phyloP scores from a whole-genome alignment of 2,113 vertebrate genomes.

The Notiomystis cincta region DNA sequence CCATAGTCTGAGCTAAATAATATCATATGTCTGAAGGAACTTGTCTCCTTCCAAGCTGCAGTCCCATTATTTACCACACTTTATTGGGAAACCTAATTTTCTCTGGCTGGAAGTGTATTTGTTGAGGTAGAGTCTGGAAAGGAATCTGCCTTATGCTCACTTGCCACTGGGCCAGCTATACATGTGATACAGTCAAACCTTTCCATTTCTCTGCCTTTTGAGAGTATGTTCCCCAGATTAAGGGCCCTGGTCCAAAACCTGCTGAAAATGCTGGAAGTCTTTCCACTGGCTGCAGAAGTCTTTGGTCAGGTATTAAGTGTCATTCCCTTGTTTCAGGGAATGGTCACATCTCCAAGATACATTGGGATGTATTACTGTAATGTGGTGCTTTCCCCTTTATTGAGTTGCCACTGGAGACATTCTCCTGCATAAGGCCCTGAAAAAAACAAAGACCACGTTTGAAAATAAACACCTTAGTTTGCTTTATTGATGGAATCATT shows the following conservation, averaged over 20 bases:
- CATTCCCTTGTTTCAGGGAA: background rate
- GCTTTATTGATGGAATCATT: constrained; percentile 41
- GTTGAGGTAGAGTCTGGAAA: constrained; percentile 48
- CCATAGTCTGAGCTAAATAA: background rate
- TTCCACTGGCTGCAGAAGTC: background rate
- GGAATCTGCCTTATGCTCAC: constrained; percentile 1
- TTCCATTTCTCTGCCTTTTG: background rate
- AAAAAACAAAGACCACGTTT: background rate
- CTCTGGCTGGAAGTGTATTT: constrained; percentile 24
- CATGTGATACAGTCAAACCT: background rate
- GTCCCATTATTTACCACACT: constrained; percentile 17
- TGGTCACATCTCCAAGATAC: background rate
- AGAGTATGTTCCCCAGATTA: constrained; percentile 7
- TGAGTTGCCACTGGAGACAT: background rate
- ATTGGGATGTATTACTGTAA: background rate
- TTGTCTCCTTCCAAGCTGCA: constrained; percentile 16
- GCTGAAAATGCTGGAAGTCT: constrained; percentile 17
- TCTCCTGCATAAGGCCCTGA: background rate
- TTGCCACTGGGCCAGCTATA: constrained; percentile 16
- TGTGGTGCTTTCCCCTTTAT: constrained; percentile 30
- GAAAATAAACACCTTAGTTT: constrained; percentile 60
- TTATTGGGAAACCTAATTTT: constrained; percentile 31
- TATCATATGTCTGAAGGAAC: constrained; percentile 23
- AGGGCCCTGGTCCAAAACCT: constrained; percentile 11
- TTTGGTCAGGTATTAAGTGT: background rate